Conservation (phyloP, 2,888 invertebrate species). For the Imbricaverruca yamaguchii region DNA sequence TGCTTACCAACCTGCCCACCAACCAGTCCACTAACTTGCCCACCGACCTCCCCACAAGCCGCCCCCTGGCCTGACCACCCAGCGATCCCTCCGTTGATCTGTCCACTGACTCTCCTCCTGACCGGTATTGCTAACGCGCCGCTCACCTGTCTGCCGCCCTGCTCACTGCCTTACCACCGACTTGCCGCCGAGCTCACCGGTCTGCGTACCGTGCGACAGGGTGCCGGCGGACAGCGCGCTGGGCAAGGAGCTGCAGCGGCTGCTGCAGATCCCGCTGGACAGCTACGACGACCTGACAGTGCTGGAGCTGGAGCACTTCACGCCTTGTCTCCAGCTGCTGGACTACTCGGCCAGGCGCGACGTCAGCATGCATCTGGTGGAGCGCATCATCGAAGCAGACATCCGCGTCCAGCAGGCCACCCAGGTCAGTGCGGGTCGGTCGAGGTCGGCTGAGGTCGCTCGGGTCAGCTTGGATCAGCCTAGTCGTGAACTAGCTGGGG, state of each 20-base stretch:
- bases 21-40: too few relatives aligned
- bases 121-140: too few relatives aligned
- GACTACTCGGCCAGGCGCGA: conserved; percentile 79
- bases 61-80: too few relatives aligned
- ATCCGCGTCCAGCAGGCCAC: conserved; percentile 79
- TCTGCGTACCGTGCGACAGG: conserved; percentile 41
- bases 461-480: too few relatives aligned
- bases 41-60: too few relatives aligned
- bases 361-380: conserved; percentile 79
- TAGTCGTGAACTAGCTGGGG: too few relatives aligned
- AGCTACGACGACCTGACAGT: conserved; percentile 88
- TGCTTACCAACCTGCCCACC: too few relatives aligned
- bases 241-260: conserved; percentile 84
- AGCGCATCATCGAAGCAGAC: conserved; percentile 82
- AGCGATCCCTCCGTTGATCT: too few relatives aligned
- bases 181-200: too few relatives aligned
- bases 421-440: conserved; percentile 37
- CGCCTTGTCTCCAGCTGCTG: conserved; percentile 74
- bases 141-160: too few relatives aligned
- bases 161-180: not conserved
- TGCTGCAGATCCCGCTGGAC: conserved; percentile 90
- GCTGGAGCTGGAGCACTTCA: conserved; percentile 77
- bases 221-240: conserved; percentile 71
- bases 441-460: not conserved
- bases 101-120: too few relatives aligned